Evolutionary conservation across 2,797 vertebrate genomes (phyloP).

Genomic region (Atherinosoma microstoma): DNA sequence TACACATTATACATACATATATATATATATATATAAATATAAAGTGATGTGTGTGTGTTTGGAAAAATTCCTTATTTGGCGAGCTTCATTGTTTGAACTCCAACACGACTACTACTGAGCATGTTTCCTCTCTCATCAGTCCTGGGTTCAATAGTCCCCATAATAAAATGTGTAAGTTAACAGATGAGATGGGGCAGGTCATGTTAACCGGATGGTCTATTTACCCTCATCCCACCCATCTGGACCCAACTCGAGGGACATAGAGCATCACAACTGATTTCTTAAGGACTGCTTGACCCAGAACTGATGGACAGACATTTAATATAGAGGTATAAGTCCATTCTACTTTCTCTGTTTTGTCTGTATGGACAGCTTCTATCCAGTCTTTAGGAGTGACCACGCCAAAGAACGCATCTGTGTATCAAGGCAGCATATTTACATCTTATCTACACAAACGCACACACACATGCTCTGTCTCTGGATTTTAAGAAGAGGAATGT

Average conservation of each 20-base stretch:
- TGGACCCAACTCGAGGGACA: constrained; percentile 22
- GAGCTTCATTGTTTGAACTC: constrained; percentile 73
- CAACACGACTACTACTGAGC: constrained; percentile 76
- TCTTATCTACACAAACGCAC: constrained; percentile 34
- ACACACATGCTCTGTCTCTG: constrained; percentile 33
- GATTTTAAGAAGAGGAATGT: constrained; percentile 34
- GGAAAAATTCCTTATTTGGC: constrained; percentile 72
- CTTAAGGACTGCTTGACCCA: constrained; percentile 48
- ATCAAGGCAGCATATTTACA: constrained; percentile 56
- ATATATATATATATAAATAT: constrained; percentile 59
- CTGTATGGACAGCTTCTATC: constrained; percentile 41
- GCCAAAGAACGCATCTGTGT: constrained; percentile 73
- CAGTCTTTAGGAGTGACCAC: constrained; percentile 61
- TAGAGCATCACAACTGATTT: constrained; percentile 14
- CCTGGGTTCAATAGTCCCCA: constrained; percentile 52
- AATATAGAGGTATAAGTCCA: constrained; percentile 43
- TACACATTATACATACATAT: constrained; percentile 63
- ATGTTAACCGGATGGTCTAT: constrained; percentile 7
- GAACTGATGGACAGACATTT: constrained; percentile 52
- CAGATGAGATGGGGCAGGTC: neutral
- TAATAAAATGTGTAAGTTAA: constrained; percentile 12
- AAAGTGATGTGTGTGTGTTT: constrained; percentile 67
- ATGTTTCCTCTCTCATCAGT: constrained; percentile 64
- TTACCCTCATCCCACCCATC: constrained; percentile 1
- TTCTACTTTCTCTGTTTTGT: constrained; percentile 52